Conservation (phyloP, 2,888 invertebrate species). For the Empis stercorea region DNA sequence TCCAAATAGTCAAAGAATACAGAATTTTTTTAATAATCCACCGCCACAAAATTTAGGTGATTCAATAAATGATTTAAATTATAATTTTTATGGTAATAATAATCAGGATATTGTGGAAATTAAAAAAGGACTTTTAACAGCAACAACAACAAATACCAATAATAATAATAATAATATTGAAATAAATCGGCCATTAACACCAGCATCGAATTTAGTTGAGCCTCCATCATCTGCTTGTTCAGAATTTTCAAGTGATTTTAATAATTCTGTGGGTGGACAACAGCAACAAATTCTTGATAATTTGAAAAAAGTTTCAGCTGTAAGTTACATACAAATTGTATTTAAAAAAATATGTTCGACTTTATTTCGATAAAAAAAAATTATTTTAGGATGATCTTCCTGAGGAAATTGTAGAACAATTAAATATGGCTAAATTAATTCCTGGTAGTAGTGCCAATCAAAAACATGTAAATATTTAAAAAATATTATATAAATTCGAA, state of each 20-base stretch:
- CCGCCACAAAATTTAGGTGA: conserved; percentile 26
- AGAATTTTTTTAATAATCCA: conserved; percentile 36
- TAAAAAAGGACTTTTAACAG: neutral
- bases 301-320: conserved; percentile 6
- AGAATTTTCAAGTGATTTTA: conserved; percentile 26
- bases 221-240: conserved; percentile 33
- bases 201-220: conserved; percentile 30
- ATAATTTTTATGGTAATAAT: conserved; percentile 30
- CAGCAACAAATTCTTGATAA: conserved; percentile 10
- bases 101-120: conserved; percentile 10
- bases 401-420: conserved; percentile 26
- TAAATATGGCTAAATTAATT: conserved; percentile 25
- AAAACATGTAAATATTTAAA: neutral
- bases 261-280: conserved; percentile 14
- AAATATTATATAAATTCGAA: too few relatives aligned
- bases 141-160: neutral
- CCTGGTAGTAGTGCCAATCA: neutral
- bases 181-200: conserved; percentile 26
- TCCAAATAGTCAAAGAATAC: conserved; percentile 25
- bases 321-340: neutral
- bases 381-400: conserved; percentile 22
- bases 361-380: neutral
- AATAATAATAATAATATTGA: conserved; percentile 17
- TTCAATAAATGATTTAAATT: conserved; percentile 29
- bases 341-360: neutral